A percentile compares a stretch with the other conserved stretches of the same genome.
phyloP scores from a whole-genome alignment of 2,888 invertebrate species.

The Andrena trimmerana region DNA sequence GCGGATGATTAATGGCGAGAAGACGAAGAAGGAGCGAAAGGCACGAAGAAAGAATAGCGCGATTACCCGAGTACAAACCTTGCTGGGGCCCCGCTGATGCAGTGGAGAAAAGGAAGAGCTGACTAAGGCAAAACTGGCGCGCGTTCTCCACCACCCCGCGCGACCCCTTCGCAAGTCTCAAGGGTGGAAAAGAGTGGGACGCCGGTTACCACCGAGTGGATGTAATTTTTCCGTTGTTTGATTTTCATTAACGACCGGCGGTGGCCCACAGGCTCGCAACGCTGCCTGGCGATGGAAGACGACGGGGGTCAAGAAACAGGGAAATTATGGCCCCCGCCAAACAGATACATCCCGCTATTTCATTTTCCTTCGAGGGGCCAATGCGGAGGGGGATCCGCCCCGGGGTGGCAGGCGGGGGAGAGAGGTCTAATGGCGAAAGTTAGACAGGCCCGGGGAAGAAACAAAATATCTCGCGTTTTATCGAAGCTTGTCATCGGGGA shows the following conservation, averaged over 20 bases:
- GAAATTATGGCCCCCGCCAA: constrained; percentile 75
- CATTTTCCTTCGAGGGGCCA: constrained; percentile 62
- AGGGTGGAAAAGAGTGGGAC: constrained; percentile 76
- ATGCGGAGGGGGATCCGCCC: constrained; percentile 42
- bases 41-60: constrained; percentile 65
- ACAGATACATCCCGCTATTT: constrained; percentile 76
- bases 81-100: constrained; percentile 73
- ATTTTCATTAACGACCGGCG: constrained; percentile 84
- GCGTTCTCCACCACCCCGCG: constrained; percentile 52
- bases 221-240: constrained; percentile 84
- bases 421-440: constrained; percentile 61
- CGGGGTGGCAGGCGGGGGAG: constrained; percentile 8
- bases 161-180: constrained; percentile 72
- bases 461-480: constrained; percentile 67
- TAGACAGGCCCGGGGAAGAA: constrained; percentile 35
- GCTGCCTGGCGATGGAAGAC: constrained; percentile 46
- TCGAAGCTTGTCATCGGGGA: constrained; percentile 57
- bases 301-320: constrained; percentile 72
- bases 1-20: constrained; percentile 49
- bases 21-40: constrained; percentile 51
- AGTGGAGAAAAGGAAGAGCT: constrained; percentile 79
- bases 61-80: constrained; percentile 63
- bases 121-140: constrained; percentile 78
- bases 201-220: constrained; percentile 80
- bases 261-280: constrained; percentile 75